phyloP scores from a whole-genome alignment of 2,888 invertebrate genomes.

The Nephrotoma appendiculata region DNA sequence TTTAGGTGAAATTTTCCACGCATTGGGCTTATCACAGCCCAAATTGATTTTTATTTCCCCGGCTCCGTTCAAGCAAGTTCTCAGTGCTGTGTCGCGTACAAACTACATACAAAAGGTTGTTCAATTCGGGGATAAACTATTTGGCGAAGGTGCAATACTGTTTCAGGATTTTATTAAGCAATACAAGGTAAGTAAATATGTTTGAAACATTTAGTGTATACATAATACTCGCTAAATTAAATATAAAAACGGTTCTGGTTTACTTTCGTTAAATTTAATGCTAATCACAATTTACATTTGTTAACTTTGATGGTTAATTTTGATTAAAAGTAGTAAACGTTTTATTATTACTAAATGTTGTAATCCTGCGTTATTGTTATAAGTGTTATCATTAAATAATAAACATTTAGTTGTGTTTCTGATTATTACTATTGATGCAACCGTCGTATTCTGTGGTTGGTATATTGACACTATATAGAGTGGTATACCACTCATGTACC shows the following conservation, averaged over 20 bases:
- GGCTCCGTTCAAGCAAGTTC: slow-evolving; percentile 31
- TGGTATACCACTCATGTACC: too few species aligned
- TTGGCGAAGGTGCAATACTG: slow-evolving; percentile 14
- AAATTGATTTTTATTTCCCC: slow-evolving; percentile 52
- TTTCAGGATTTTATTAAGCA: slow-evolving; percentile 21
- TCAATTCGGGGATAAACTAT: slow-evolving; percentile 35
- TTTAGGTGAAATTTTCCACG: slow-evolving; percentile 51
- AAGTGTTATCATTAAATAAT: too few species aligned
- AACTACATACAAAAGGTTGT: slow-evolving; percentile 41
- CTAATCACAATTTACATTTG: not conserved
- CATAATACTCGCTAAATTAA: not conserved
- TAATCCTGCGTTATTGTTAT: too few species aligned
- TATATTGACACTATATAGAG: too few species aligned
- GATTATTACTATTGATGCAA: too few species aligned
- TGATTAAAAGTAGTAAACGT: too few species aligned
- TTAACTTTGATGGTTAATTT: too few species aligned
- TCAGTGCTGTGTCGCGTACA: slow-evolving; percentile 37
- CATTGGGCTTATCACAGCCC: slow-evolving; percentile 52
- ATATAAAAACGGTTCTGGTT: too few species aligned
- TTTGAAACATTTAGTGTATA: not conserved
- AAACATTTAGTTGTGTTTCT: too few species aligned
- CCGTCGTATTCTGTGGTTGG: too few species aligned
- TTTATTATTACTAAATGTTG: too few species aligned
- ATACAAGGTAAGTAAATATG: slow-evolving; percentile 10
- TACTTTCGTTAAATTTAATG: not conserved